phyloP scores from a whole-genome alignment of 2,888 invertebrate genomes.

The Sycophila texana region DNA sequence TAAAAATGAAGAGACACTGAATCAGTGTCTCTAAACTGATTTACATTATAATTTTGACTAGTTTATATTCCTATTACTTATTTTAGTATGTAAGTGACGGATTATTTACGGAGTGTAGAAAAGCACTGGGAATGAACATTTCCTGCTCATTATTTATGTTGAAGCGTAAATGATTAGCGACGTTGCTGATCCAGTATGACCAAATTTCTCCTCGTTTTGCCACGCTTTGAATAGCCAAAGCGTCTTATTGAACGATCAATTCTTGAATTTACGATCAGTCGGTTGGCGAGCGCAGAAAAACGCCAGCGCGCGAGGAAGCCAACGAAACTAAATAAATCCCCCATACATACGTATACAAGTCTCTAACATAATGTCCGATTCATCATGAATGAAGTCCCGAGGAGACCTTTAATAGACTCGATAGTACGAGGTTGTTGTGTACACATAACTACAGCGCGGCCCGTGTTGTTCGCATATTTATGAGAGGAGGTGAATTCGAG shows the following conservation, averaged over 20 bases:
- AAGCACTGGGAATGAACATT: no score
- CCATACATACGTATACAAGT: slow-evolving; percentile 24
- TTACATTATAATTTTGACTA: no score
- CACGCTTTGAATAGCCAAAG: neutral
- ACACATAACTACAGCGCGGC: slow-evolving; percentile 14
- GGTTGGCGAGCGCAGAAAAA: neutral
- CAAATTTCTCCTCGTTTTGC: neutral
- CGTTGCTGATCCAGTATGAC: neutral
- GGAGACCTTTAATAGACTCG: slow-evolving; percentile 52
- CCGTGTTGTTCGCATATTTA: slow-evolving; percentile 53
- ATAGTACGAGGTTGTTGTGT: slow-evolving; percentile 41
- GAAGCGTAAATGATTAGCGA: no score
- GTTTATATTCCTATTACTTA: no score
- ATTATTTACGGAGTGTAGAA: no score
- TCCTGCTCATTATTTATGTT: no score
- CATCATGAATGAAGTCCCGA: slow-evolving; percentile 47
- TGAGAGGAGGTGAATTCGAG: slow-evolving; percentile 46
- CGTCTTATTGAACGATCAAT: neutral
- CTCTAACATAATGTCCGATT: slow-evolving; percentile 54
- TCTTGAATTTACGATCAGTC: slow-evolving; percentile 10
- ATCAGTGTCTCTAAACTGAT: no score
- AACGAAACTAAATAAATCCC: slow-evolving; percentile 33
- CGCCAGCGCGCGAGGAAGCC: slow-evolving; percentile 4
- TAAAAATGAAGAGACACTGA: no score
- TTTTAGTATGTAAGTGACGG: no score